These are phyloP conservation scores for Latheticus oryzae DNA, from an alignment of 2,888 invertebrate species.

Conservation along the genomic window DNA sequence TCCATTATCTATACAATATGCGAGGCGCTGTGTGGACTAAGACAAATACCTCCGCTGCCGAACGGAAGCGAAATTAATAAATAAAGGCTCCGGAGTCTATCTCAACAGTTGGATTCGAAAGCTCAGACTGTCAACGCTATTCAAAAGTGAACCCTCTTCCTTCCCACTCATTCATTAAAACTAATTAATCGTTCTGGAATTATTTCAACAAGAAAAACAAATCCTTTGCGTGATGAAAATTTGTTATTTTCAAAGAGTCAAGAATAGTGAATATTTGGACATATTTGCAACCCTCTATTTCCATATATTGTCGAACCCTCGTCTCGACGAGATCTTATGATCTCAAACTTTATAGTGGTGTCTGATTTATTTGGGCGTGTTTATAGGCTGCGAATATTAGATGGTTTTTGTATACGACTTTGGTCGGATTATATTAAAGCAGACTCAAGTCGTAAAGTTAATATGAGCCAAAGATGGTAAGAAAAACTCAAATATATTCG, in stretches of 20 bases:
- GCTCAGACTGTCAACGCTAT: slow-evolving; percentile 22
- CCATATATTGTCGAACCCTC: slow-evolving; percentile 44
- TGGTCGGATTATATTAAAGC: slow-evolving; percentile 24
- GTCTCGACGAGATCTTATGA: slow-evolving; percentile 48
- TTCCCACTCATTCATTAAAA: slow-evolving; percentile 19
- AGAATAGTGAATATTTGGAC: slow-evolving; percentile 33
- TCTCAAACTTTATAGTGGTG: slow-evolving; percentile 49
- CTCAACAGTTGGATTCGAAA: slow-evolving; percentile 18
- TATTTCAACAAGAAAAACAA: not conserved
- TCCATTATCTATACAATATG: slow-evolving; percentile 56
- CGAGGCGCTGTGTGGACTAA: slow-evolving; percentile 45
- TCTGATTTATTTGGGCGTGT: slow-evolving; percentile 50
- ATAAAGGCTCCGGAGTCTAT: slow-evolving; percentile 30
- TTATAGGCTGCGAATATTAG: slow-evolving; percentile 49
- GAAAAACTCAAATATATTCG: slow-evolving; percentile 21
- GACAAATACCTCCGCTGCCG: slow-evolving; percentile 50
- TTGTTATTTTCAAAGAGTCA: slow-evolving; percentile 36
- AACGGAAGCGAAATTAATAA: slow-evolving; percentile 42
- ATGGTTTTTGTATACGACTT: slow-evolving; percentile 42
- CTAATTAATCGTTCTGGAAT: slow-evolving; percentile 12
- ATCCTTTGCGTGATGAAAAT: slow-evolving; percentile 34
- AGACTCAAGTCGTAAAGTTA: slow-evolving; percentile 32
- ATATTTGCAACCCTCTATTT: slow-evolving; percentile 30
- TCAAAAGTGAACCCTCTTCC: slow-evolving; percentile 18
- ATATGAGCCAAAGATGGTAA: slow-evolving; percentile 26